Evolutionary conservation across 2,797 vertebrate species (phyloP), one percentile per base, ranked within the genome.

Genomic region (Onychomys leucogaster): DNA sequence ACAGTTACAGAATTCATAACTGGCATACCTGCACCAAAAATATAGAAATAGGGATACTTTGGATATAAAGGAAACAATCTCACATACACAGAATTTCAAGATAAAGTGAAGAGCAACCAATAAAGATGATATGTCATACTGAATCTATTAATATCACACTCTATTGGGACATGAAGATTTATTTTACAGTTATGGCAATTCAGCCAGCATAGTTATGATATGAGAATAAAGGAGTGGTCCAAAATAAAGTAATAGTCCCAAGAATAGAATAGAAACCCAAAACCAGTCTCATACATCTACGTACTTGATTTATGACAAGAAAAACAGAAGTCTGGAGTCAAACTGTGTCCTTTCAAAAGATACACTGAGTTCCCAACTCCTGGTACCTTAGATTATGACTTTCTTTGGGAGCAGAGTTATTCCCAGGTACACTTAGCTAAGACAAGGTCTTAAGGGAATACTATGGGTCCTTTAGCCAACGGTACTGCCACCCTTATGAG

Each of bases 151-250:
- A n/a, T 69, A 76, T 2, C 67, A 61, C 49, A 92, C 14, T 52
- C 5, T 71, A 55, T 32, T 55, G 32, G 41, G 12, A 69, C 78
- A 67, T 86, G 25, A 86, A 92, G n/a, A 93, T 89, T 82, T 91
- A 77, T 95, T 94, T 95, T 94, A 80, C 85, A 83, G 19, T 90
- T 41, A 91, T 0, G 65, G 27, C 65, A 89, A 92, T 63, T 73
- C 17, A 92, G 19, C 4, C 32, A 78, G 13, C 55, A 1, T 84
- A 69, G 19, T 55, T 87, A 52, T 71, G 27, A 85, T 12, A 25
- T 9, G 80, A 86, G 32, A 89, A 86, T 76, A 94, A n/a, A 82
- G 6, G 23, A 92, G 46, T 34, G 67, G 11, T n/a, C 25, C 29
- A 88, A 43, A 46, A 4, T 29, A 52, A 49, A 84, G 37, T n/a